Conservation (phyloP, 2,888 invertebrate genomes). For the Tachina lurida region DNA sequence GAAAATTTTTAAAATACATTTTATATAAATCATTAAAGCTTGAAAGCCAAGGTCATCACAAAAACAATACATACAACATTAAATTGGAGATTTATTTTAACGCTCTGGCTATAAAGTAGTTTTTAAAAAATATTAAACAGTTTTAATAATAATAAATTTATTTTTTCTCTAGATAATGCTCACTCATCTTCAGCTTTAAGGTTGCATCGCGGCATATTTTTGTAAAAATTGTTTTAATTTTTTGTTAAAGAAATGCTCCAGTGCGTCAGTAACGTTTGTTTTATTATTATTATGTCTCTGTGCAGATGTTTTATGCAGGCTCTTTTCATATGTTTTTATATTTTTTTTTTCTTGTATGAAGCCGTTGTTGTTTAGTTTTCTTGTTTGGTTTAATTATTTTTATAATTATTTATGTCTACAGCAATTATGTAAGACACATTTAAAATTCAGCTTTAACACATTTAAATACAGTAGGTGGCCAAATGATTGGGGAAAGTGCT, state of each 20-base stretch:
- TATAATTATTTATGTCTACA: conserved; percentile 56
- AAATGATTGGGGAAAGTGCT: conserved; percentile 4
- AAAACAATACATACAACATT: neutral
- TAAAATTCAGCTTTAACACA: conserved; percentile 6
- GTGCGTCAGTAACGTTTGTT: conserved; percentile 47
- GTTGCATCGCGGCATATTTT: conserved; percentile 37
- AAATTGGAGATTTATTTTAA: neutral
- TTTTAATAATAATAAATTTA: neutral
- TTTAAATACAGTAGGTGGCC: conserved; percentile 10
- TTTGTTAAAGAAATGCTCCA: conserved; percentile 44
- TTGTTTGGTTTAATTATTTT: conserved; percentile 53
- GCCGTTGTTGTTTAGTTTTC: conserved; percentile 53
- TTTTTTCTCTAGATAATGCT: neutral
- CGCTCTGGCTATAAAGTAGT: neutral
- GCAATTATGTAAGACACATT: conserved; percentile 59
- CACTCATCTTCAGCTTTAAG: conserved; percentile 40
- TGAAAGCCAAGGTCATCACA: conserved; percentile 67
- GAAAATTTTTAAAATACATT: conserved; percentile 51
- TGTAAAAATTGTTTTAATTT: conserved; percentile 22
- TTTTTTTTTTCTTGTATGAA: conserved; percentile 19
- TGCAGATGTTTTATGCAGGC: conserved; percentile 1
- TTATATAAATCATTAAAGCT: conserved; percentile 66
- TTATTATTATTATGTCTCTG: neutral
- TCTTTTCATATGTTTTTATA: neutral
- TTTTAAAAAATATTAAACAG: neutral